Conservation (phyloP, 2,888 invertebrate genomes). For the Xanthia togata region DNA sequence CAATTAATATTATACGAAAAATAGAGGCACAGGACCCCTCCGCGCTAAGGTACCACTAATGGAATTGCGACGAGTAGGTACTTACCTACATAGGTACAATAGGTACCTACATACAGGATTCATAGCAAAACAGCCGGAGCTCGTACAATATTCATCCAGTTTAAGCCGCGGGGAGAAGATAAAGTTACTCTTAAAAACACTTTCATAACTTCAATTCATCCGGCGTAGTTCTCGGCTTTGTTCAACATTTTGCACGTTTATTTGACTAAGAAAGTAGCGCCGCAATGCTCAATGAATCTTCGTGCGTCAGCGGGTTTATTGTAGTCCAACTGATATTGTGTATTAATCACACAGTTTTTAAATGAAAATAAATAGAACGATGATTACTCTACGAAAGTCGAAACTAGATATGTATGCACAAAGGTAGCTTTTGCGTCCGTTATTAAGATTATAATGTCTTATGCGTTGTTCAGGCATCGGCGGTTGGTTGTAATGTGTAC, state of each 20-base stretch:
- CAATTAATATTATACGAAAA: conserved; percentile 44
- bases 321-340: conserved; percentile 18
- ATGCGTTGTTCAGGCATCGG: no score
- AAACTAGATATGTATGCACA: neutral
- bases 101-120: conserved; percentile 20
- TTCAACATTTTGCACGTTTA: conserved; percentile 54
- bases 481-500: no score
- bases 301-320: conserved; percentile 29
- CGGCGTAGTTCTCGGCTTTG: conserved; percentile 52
- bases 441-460: no score
- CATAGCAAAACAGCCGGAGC: conserved; percentile 49
- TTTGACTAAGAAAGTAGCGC: conserved; percentile 52
- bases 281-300: conserved; percentile 51
- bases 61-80: conserved; percentile 52
- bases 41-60: conserved; percentile 40
- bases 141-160: conserved; percentile 65
- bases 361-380: conserved; percentile 13
- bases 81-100: conserved; percentile 25
- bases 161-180: conserved; percentile 58
- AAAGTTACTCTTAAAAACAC: conserved; percentile 68
- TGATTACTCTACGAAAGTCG: conserved; percentile 17
- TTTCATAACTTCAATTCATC: conserved; percentile 67
- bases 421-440: neutral
- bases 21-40: conserved; percentile 12
- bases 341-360: conserved; percentile 20